Base-by-base conservation (phyloP, 2,888 invertebrate genomes). In the Nymphalis polychloros region DNA sequence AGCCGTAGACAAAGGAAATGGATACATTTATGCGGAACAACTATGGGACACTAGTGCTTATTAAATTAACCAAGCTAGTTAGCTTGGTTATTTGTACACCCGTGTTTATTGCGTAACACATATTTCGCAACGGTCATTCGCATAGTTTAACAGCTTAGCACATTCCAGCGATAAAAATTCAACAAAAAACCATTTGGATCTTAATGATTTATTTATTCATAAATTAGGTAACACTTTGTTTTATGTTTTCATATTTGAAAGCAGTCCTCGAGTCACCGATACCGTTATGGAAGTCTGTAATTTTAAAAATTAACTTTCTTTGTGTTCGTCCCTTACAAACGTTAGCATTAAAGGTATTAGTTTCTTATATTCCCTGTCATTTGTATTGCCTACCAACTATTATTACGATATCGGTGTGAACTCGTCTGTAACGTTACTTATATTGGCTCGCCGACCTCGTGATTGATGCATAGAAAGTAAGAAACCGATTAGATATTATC, bases 381-480 rank as follows among this genome's bases (percentile, higher is more conserved):
- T 84, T 81, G 73, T 73, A 76, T 41, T 41, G 41, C 73, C 78
- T 76, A 49, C 61, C 17, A 20, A 76, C 79, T 76, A 76, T 84
- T 84, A 84, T 83, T 83, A 82, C 73, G 77, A 77, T 79, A 81
- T 75, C 77, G 75, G 80, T 86, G 86, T 87, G 88, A 86, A 86
- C 81, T 84, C 82, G 85, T 80, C 81, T 84, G 80, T 84, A 83
- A 87, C 85, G 80, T 80, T 41, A 41, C 41, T 41, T 81, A 81
- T 80, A 76, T 77, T 73, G 77, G 70, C 78, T 77, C 74, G 73
- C 68, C 77, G 78, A 82, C 77, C 82, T 76, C 74, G 77, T 88
- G 89, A 90, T 89, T 84, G 87, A 90, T 89, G 85, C 76, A 77
- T 89, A 88, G 90, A 91, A 91, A 91, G 90, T 85, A 80, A 77